These are phyloP conservation scores for Aegotheles bennettii DNA, from an alignment of 2,113 vertebrate genomes.

Conservation along the genomic window DNA sequence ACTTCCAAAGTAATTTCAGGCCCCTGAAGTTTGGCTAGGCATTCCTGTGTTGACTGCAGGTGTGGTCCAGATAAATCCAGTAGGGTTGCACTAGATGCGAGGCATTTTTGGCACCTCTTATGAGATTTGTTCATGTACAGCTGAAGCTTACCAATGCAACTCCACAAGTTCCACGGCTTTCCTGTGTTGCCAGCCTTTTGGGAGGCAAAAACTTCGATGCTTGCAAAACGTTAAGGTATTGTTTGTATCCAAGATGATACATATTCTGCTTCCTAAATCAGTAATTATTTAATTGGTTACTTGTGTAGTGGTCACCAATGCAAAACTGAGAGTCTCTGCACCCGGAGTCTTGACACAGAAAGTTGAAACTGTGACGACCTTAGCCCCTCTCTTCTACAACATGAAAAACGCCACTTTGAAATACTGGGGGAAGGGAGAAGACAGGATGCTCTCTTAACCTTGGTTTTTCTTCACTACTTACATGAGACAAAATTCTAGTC, in stretches of 20 bases:
- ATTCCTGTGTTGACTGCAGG: neutral
- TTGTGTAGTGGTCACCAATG: neutral
- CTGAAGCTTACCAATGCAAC: neutral
- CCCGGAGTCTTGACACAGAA: neutral
- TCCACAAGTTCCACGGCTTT: neutral
- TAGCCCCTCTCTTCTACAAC: neutral
- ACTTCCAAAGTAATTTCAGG: neutral
- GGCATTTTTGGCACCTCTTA: neutral
- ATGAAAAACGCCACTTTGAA: neutral
- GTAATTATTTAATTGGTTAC: neutral
- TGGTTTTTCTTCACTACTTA: conserved; percentile 12
- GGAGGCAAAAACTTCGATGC: neutral
- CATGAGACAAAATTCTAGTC: conserved; percentile 39
- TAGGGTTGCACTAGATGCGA: neutral
- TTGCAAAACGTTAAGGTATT: neutral
- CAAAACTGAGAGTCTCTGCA: neutral
- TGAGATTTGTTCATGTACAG: neutral
- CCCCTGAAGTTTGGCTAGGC: neutral
- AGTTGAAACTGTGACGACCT: neutral
- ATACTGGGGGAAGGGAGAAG: neutral
- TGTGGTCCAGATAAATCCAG: neutral
- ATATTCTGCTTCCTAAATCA: neutral
- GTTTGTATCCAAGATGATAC: neutral
- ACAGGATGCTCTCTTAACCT: conserved; percentile 22
- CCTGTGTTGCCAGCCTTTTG: neutral